Evolutionary conservation across 1,140 invertebrate species (phyloP), one percentile per base, ranked within the genome.

Genomic region (Nasonia vitripennis): DNA sequence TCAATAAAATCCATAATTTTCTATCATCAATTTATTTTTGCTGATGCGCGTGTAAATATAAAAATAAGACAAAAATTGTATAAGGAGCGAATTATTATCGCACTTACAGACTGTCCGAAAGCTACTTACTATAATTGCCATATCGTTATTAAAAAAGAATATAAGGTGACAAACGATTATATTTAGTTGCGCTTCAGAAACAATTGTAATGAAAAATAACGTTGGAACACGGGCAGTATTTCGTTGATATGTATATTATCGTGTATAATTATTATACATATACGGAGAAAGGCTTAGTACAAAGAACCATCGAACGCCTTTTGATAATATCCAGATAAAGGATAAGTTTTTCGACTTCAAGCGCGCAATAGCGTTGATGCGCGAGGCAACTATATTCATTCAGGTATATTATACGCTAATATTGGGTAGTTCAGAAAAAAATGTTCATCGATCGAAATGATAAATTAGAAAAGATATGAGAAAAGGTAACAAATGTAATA

Each of bases 401-500:
- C 37, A 86, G 20, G 27, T 75, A 68, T 70, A 68, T 70, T 74
- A 68, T 51, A 68, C 45, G 34, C 71, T n/a, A 34, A 68, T 86
- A 80, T 80, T 85, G 71, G 73, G 55, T 70, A 86, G 78, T 31
- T 73, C 45, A 86, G 37, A 68, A 86, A 77, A 77, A 51, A 48
- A 86, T 84, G 62, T 79, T 86, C 45, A 9, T 84, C 78, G 41
- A 86, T 70, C 34, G 51, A 41, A 81, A 74, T 23, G 75, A 75
- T 20, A 37, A 37, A 86, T 62, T n/a, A 78, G 81, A 48, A 55
- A 70, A 80, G 87, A 48, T 51, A 86, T 81, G 45, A 89, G 41
- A 88, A 87, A 88, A 90, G 77, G 17, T 79, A 85, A 67, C 73
- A 88, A 89, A 86, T 87, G 86, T 89, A 79, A 80, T 87, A 88